Evolutionary conservation across 2,113 vertebrate species (phyloP).

Genomic region (Mustela nigripes): DNA sequence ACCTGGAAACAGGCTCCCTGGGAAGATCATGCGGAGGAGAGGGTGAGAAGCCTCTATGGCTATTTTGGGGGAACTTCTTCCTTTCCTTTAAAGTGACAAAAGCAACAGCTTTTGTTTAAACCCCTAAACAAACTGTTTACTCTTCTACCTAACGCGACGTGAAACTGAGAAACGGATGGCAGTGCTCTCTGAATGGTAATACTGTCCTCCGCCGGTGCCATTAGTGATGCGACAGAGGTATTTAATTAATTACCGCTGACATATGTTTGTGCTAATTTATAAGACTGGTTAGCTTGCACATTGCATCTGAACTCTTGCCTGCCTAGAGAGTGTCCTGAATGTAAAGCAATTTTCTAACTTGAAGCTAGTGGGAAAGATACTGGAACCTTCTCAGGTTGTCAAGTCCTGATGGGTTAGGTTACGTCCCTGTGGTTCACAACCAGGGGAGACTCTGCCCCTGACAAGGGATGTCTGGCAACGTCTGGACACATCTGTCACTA

Average conservation of each 20-base stretch:
- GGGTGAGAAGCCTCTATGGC: background rate
- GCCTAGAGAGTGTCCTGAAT: conserved; percentile 43
- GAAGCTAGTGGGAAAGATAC: background rate
- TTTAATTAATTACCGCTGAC: conserved; percentile 77
- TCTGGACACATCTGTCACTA: background rate
- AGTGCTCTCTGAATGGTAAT: background rate
- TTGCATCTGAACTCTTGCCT: conserved; percentile 62
- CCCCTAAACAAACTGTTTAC: conserved; percentile 68
- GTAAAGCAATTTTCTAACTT: background rate
- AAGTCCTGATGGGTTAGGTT: background rate
- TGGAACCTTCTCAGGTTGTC: background rate
- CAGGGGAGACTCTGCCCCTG: background rate
- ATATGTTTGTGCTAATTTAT: conserved; percentile 74
- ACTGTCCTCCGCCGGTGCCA: background rate
- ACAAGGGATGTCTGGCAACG: too few relatives aligned
- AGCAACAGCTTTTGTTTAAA: conserved; percentile 65
- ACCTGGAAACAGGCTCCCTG: background rate
- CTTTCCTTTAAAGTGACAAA: conserved; percentile 32
- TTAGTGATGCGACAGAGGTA: conserved; percentile 50
- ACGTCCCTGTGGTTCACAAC: background rate
- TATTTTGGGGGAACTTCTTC: background rate
- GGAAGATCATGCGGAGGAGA: background rate
- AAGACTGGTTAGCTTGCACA: conserved; percentile 54
- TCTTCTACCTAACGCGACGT: background rate
- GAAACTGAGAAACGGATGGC: background rate